These are phyloP conservation scores for Mungos mungo DNA, from an alignment of 2,113 vertebrate species.

Conservation along the genomic window DNA sequence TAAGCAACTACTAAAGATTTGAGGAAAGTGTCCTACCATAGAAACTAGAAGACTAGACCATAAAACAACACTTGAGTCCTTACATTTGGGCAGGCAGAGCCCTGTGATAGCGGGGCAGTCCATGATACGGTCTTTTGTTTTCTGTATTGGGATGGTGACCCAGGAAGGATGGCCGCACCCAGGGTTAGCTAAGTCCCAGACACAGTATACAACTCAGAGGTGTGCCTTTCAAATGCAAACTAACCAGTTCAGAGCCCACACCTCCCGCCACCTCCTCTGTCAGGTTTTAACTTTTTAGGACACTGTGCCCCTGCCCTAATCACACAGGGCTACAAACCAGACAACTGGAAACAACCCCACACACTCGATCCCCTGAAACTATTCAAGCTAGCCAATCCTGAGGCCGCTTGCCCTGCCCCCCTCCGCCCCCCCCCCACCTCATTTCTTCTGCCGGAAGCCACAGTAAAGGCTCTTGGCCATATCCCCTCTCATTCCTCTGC, in stretches of 20 bases:
- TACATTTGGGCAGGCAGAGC: background rate
- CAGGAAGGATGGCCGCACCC: too few species aligned
- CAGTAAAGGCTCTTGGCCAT: background rate
- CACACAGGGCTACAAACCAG: background rate
- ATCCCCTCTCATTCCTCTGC: background rate
- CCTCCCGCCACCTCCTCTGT: background rate
- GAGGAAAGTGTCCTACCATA: background rate
- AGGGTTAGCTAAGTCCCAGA: background rate
- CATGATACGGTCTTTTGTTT: accelerated
- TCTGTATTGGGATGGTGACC: background rate
- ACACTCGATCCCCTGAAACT: background rate
- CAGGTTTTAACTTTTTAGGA: background rate
- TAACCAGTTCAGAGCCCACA: too few species aligned
- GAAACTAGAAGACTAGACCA: background rate
- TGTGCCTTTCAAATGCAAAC: background rate
- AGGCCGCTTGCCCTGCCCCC: background rate
- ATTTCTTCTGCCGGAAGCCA: background rate
- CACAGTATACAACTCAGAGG: accelerated
- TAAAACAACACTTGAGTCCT: background rate
- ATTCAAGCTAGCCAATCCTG: background rate
- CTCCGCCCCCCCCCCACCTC: accelerated
- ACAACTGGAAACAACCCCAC: background rate
- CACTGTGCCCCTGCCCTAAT: background rate
- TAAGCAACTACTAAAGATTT: background rate
- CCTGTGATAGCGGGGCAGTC: too few species aligned